phyloP scores from a whole-genome alignment of 2,113 vertebrate genomes.

The Scalopus aquaticus region DNA sequence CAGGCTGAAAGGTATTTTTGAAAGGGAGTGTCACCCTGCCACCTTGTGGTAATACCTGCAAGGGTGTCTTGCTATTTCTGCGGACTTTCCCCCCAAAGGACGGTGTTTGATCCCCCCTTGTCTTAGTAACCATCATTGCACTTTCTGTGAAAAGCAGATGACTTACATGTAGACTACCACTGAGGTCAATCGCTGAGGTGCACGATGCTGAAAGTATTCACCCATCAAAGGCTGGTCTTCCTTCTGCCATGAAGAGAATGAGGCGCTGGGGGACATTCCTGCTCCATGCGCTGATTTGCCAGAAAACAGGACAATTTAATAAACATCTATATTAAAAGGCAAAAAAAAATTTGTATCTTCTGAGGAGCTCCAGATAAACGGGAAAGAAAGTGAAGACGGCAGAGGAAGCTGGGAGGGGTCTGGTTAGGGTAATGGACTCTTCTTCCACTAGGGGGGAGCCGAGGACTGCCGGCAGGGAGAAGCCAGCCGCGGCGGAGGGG shows the following conservation, averaged over 20 bases:
- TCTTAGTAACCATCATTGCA: neutral
- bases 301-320: neutral
- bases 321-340: neutral
- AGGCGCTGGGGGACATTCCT: no score
- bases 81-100: neutral
- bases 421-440: neutral
- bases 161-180: neutral
- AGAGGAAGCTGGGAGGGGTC: neutral
- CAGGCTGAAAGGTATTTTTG: neutral
- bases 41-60: slow-evolving; percentile 55
- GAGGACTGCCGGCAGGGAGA: no score
- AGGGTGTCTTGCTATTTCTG: no score
- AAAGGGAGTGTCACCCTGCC: slow-evolving; percentile 42
- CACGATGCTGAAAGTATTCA: no score
- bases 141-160: neutral
- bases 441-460: no score
- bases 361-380: neutral
- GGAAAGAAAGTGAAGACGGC: neutral
- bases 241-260: neutral
- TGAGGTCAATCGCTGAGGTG: no score
- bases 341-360: neutral
- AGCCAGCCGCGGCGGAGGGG: no score
- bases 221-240: neutral
- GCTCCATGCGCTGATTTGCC: no score
- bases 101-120: fast-evolving